Evolutionary conservation across 2,113 vertebrate species (phyloP).

Genomic region (Podarcis muralis): DNA sequence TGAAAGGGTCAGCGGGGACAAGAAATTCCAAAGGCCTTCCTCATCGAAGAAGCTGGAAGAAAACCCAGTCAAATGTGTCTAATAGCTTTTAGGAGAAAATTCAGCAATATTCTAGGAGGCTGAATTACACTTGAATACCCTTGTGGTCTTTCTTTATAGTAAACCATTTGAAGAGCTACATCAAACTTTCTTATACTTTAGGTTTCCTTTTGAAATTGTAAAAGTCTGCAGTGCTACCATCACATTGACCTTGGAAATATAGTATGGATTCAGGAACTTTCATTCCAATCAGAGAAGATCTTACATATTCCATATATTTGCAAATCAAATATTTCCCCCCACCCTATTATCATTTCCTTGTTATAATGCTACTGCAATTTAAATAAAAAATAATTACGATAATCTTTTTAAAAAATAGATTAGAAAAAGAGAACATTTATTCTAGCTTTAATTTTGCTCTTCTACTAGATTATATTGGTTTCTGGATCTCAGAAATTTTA

Average conservation of each 20-base stretch:
- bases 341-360: neutral
- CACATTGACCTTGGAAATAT: neutral
- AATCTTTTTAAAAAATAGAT: too few species aligned
- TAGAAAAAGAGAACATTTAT: neutral
- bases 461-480: neutral
- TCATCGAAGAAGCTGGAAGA: constrained; percentile 14
- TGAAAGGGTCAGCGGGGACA: constrained; percentile 3
- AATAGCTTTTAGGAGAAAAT: neutral
- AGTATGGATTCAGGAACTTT: neutral
- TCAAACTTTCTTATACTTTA: neutral
- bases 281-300: neutral
- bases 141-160: neutral
- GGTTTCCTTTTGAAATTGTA: constrained; percentile 4
- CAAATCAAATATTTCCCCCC: neutral
- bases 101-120: neutral
- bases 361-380: neutral
- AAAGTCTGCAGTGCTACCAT: neutral
- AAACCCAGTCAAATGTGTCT: neutral
- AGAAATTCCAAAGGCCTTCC: neutral
- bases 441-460: neutral
- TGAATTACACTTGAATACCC: neutral
- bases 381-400: neutral
- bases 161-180: constrained; percentile 10
- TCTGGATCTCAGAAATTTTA: neutral
- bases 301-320: neutral